These are phyloP conservation scores for Dendrophyllia cribrosa DNA, from an alignment of 64 coral and sea anemone species.

Conservation along the genomic window DNA sequence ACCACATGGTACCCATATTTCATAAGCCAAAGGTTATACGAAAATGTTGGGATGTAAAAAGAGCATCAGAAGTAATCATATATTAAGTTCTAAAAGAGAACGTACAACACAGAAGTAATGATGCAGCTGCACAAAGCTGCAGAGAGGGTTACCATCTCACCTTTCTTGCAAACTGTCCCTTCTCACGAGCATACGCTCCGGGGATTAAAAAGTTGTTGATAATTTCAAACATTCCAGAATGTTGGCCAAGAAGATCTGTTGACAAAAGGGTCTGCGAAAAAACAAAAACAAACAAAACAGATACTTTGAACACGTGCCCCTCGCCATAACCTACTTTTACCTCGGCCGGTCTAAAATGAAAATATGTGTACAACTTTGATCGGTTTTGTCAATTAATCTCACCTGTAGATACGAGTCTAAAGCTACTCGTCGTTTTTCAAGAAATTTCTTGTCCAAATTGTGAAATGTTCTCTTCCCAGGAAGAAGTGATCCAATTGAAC, in stretches of 20 bases:
- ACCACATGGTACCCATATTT: neutral
- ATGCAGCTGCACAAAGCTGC: neutral
- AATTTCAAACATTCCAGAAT: slow-evolving; percentile 93
- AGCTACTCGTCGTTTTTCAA: slow-evolving; percentile 89
- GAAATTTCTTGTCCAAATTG: slow-evolving; percentile 96
- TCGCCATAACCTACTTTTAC: too few relatives aligned
- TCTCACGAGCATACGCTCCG: slow-evolving; percentile 93
- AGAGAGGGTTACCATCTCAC: slow-evolving; percentile 32
- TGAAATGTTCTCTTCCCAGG: slow-evolving; percentile 97
- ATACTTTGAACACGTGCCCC: too few relatives aligned
- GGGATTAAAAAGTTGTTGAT: slow-evolving; percentile 85
- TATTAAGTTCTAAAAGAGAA: too few relatives aligned
- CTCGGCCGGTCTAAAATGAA: too few relatives aligned
- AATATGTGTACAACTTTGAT: too few relatives aligned
- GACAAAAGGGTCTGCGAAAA: slow-evolving; percentile 75
- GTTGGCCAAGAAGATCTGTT: slow-evolving; percentile 69
- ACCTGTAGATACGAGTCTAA: slow-evolving; percentile 94
- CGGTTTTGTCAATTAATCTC: neutral
- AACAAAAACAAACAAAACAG: neutral
- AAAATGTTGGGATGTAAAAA: neutral
- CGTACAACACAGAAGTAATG: neutral
- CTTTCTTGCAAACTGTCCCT: slow-evolving; percentile 98
- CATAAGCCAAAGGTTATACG: neutral
- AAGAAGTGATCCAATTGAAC: slow-evolving; percentile 73
- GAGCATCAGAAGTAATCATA: too few relatives aligned